These are phyloP conservation scores for Cirrhinus molitorella DNA, from an alignment of 2,797 vertebrate species.

Conservation along the genomic window DNA sequence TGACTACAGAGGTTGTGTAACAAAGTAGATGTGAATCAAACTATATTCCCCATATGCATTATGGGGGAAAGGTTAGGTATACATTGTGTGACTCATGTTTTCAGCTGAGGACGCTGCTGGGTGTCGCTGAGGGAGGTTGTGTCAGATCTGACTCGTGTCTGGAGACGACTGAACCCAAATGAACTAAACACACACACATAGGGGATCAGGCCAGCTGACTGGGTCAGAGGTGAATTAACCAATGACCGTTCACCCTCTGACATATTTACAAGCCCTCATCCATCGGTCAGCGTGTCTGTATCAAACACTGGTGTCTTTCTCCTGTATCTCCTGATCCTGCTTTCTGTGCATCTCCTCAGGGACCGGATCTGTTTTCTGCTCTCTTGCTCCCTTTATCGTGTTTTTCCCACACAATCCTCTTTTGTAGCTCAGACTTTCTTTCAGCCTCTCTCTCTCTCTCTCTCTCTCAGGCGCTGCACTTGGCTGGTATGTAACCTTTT, in stretches of 20 bases:
- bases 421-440: not conserved
- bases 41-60: not conserved
- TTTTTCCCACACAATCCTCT: not conserved
- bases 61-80: not conserved
- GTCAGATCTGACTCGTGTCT: not conserved
- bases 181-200: constrained; percentile 12
- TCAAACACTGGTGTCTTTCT: not conserved
- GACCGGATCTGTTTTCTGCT: not conserved
- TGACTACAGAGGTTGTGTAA: not conserved
- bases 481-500: constrained; percentile 53
- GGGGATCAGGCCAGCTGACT: not conserved
- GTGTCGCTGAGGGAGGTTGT: not conserved
- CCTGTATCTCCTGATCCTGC: not conserved
- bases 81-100: not conserved
- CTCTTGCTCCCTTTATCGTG: not conserved
- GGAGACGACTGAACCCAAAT: not conserved
- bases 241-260: not conserved
- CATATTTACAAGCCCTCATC: not conserved
- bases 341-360: not conserved
- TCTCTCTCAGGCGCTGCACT: constrained; percentile 18
- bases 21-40: not conserved
- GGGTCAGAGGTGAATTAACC: constrained; percentile 17
- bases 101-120: not conserved
- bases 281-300: not conserved
- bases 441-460: not conserved